Base-by-base conservation (phyloP, 2,888 invertebrate genomes). In the Sisyra nigra region DNA sequence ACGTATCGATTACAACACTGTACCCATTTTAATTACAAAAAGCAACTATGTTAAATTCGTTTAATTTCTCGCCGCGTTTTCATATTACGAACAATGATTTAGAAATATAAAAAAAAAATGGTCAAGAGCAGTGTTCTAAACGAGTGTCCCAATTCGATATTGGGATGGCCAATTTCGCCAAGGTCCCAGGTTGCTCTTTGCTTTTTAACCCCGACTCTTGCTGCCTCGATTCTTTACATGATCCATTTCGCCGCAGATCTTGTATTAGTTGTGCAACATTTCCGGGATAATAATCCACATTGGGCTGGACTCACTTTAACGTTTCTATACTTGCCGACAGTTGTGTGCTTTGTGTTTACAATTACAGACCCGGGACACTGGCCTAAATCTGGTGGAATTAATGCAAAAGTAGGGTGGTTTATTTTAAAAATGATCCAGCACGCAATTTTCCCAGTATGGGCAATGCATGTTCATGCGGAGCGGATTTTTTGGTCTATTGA, bases 401-500 rank as follows among this genome's bases (percentile, higher is more conserved):
- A 61, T 2, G 47, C 61, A n/a, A 71, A 67, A 51, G 57, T 63
- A 17, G 65, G 65, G 44, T 56, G 65, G 61, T 57, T 71, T 47
- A 50, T 61, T 2, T 50, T 59, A 44, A 72, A 74, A 57, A 53
- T 69, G 40, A 46, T 62, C 1, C 68, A 68, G 50, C 65, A 71
- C 48, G 41, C 73, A 5, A 62, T 69, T 44, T 76, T 74, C 56
- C 76, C 76, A 15, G 55, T 76, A 35, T 71, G 74, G 58, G 72
- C 71, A 33, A 68, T 76, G 53, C 74, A 76, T 61, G 75, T 76
- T 76, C 76, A 76, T 53, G 72, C 76, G 39, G 73, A 74, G 53
- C 72, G 76, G 48, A 73, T 84, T 55, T 85, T 85, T 56, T 79
- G 85, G 76, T 76, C 80, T 52, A 66, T 80, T 36, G 84, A 85